Evolutionary conservation across 2,113 vertebrate genomes (phyloP), one percentile per base, ranked within the genome.

Genomic region (Elephantulus edwardii): DNA sequence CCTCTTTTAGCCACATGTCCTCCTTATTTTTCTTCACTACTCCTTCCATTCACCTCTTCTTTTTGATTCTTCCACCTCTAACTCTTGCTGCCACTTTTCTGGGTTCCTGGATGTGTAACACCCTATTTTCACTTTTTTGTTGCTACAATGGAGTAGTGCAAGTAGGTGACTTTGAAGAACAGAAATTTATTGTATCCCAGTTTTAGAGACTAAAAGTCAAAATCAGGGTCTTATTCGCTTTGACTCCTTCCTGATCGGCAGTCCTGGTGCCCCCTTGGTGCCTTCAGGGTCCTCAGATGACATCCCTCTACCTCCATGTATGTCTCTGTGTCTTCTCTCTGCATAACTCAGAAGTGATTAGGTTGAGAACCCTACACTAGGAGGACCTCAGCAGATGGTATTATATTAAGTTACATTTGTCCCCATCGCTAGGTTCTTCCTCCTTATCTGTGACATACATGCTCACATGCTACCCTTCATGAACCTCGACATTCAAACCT

Each of bases 11-110:
- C n/a, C 56, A 42, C 12, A 3, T 1, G 24, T 24, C 44, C 26
- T 10, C 6, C 28, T 8, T 3, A 1, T 28, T 19, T 8, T 78
- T 80, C 11, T 60, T 1, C 0, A 48, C 44, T 8, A 30, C 14
- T 60, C 33, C n/a, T 28, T 11, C 22, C 3, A 14, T 54, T 14
- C 40, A 46, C 20, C 30, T 40, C 44, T 70, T 56, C 54, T 30
- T 28, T 35, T 58, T 68, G 13, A 6, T 19, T 79, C 48, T 48
- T 58, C 16, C 54, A 12, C 26, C 19, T 5, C 38, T 8, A 30
- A 33, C 30, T 3, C 70, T 60, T 24, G 12, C 35, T 6, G 5
- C 14, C 6, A 24, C 56, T 42, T 56, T 74, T 40, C 38, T 46
- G 48, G 44, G 50, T 30, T 24, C 56, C 9, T 5, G n/a, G n/a